These are phyloP conservation scores for Podarcis siculus DNA, from an alignment of 2,797 vertebrate genomes.

Conservation along the genomic window DNA sequence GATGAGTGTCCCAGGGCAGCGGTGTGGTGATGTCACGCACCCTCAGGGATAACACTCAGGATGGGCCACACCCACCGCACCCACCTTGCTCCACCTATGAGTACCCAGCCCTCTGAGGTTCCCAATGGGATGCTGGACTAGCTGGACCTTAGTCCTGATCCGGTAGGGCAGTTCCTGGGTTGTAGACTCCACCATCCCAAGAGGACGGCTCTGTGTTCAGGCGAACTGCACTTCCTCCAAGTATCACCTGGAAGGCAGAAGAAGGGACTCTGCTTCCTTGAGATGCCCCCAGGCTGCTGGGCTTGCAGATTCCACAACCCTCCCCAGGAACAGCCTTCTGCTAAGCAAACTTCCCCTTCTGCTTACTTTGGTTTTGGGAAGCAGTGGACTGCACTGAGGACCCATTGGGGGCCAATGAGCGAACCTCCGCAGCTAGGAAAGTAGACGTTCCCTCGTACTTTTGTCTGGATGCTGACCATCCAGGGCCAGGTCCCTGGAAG, in stretches of 20 bases:
- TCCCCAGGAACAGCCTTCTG: accelerated
- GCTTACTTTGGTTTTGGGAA: constrained; percentile 9
- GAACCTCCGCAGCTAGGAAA: constrained; percentile 55
- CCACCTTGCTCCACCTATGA: no score
- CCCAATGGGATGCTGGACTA: background rate
- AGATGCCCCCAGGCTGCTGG: background rate
- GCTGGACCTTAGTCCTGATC: background rate
- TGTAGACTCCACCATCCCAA: background rate
- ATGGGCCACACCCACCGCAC: no score
- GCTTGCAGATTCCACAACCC: background rate
- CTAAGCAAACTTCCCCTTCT: no score
- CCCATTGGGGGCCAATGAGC: constrained; percentile 60
- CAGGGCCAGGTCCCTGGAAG: constrained; percentile 69
- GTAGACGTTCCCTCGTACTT: constrained; percentile 10
- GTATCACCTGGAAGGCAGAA: background rate
- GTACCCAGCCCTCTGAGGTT: background rate
- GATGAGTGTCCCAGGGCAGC: no score
- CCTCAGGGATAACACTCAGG: no score
- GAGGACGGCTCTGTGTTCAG: background rate
- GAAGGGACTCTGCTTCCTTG: background rate
- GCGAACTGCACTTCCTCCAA: background rate
- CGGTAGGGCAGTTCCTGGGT: background rate
- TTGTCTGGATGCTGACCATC: constrained; percentile 71
- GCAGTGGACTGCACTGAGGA: constrained; percentile 55
- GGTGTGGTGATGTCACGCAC: no score